Evolutionary conservation across 2,797 vertebrate species (phyloP).

Genomic region (Thamnophis elegans): DNA sequence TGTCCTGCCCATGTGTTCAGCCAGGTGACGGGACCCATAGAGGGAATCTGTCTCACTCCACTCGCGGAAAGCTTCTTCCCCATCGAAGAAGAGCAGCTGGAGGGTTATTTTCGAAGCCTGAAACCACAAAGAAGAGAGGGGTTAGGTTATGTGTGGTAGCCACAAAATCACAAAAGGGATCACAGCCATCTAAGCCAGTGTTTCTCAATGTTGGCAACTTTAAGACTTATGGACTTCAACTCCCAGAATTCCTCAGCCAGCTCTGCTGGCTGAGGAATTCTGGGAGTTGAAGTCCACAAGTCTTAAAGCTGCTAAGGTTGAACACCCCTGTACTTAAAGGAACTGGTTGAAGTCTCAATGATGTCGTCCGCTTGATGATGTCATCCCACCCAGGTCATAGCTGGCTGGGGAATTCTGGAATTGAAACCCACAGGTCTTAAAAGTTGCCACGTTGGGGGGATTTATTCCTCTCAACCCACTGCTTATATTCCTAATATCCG

Average conservation of each 20-base stretch:
- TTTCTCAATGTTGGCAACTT: background rate
- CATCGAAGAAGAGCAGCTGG: constrained; percentile 90
- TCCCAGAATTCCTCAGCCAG: background rate
- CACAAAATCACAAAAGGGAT: background rate
- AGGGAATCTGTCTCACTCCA: constrained; percentile 87
- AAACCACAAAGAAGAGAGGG: background rate
- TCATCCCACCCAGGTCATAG: background rate
- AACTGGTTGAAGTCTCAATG: background rate
- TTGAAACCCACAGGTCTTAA: background rate
- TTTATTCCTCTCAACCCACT: background rate
- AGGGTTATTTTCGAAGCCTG: constrained; percentile 72
- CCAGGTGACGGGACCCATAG: constrained; percentile 89
- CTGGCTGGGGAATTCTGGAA: background rate
- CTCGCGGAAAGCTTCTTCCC: constrained; percentile 86
- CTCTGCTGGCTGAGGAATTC: background rate
- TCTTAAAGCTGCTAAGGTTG: no score
- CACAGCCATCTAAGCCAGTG: no score
- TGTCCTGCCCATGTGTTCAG: constrained; percentile 76
- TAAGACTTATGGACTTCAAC: background rate
- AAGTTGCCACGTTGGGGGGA: background rate
- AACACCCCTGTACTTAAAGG: rapidly evolving
- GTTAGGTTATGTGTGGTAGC: no score
- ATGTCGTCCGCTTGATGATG: background rate
- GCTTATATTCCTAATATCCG: background rate
- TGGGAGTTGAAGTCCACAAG: no score